Conservation (phyloP, 2,888 invertebrate species). For the Vanessa cardui region DNA sequence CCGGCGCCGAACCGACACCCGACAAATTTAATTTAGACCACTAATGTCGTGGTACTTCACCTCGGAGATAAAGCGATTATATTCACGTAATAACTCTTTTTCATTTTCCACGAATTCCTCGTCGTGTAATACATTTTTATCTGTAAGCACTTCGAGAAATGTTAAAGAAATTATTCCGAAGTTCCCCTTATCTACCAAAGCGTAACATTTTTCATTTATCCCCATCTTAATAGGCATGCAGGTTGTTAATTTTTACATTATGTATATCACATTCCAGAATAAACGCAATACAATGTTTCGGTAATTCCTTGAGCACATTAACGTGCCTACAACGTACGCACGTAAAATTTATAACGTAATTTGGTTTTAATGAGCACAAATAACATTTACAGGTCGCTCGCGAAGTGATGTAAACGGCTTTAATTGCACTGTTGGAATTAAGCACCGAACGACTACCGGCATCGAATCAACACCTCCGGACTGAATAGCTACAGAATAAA, state of each 20-base stretch:
- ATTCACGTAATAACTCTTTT: slow-evolving; percentile 21
- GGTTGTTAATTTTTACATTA: slow-evolving; percentile 23
- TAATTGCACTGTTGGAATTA: slow-evolving; percentile 66
- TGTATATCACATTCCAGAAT: slow-evolving; percentile 42
- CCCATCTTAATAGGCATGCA: slow-evolving; percentile 33
- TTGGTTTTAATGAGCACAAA: slow-evolving; percentile 72
- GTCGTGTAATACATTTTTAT: background rate
- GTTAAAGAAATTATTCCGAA: background rate
- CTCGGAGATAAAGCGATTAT: slow-evolving; percentile 56
- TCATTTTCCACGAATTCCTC: slow-evolving; percentile 13
- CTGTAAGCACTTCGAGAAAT: background rate
- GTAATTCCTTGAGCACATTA: slow-evolving; percentile 61
- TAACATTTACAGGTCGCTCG: slow-evolving; percentile 76
- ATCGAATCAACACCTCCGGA: slow-evolving; percentile 68
- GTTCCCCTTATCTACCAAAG: slow-evolving; percentile 17
- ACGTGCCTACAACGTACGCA: slow-evolving; percentile 61
- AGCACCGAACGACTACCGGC: slow-evolving; percentile 55
- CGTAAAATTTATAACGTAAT: slow-evolving; percentile 75
- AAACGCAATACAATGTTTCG: slow-evolving; percentile 61
- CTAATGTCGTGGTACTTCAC: slow-evolving; percentile 61
- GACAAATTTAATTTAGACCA: slow-evolving; percentile 79
- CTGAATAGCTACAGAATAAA: slow-evolving; percentile 54
- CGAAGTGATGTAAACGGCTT: slow-evolving; percentile 72
- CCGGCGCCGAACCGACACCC: slow-evolving; percentile 68
- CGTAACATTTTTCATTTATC: slow-evolving; percentile 17